Conservation (phyloP, 2,888 invertebrate species). For the Mythimna lalbum region DNA sequence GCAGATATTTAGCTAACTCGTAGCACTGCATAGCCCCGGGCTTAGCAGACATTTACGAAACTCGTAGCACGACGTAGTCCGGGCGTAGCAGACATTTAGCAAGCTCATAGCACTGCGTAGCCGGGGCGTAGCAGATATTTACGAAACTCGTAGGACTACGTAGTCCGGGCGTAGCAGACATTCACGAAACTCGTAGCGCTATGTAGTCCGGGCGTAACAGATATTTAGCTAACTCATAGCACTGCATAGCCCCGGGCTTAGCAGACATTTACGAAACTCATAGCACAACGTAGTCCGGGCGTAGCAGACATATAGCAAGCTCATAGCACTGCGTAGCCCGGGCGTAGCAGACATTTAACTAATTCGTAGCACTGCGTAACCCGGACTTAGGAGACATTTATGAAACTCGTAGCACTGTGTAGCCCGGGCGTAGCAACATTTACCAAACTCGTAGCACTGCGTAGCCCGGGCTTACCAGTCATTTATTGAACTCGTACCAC, state of each 20-base stretch:
- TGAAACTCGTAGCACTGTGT: not conserved
- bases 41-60: not conserved
- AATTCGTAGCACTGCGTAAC: not conserved
- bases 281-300: no score
- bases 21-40: not conserved
- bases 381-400: not conserved
- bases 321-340: no score
- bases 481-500: no score
- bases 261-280: not conserved
- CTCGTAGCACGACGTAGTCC: no score
- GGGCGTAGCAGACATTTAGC: not conserved
- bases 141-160: no score
- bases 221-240: not conserved
- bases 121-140: not conserved
- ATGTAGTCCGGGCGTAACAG: not conserved
- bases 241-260: slow-evolving; percentile 1
- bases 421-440: no score
- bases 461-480: no score
- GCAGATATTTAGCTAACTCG: not conserved
- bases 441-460: no score
- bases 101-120: no score
- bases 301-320: not conserved
- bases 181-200: not conserved
- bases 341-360: not conserved
- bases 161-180: not conserved